Evolutionary conservation across 1,140 invertebrate genomes (phyloP).

Genomic region (Drosophila biarmipes): DNA sequence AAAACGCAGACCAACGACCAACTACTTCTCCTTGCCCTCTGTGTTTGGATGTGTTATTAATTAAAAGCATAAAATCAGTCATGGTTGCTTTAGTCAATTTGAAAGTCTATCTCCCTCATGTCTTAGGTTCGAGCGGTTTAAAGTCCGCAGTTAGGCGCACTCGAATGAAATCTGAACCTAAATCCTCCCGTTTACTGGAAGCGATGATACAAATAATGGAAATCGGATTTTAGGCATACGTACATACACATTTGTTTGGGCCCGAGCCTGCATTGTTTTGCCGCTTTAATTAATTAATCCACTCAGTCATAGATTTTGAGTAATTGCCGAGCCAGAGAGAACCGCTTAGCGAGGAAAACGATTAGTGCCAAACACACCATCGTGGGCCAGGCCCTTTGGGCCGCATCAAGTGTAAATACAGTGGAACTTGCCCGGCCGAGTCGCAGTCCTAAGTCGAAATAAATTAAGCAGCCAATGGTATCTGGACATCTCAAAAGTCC

Average conservation of each 20-base stretch:
- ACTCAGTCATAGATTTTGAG: constrained; percentile 42
- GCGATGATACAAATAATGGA: background rate
- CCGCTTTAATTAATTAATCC: constrained; percentile 45
- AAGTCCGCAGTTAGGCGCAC: background rate
- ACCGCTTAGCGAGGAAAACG: constrained; percentile 24
- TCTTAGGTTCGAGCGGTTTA: background rate
- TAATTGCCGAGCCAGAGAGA: constrained; percentile 22
- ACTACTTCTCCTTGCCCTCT: background rate
- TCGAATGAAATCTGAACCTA: background rate
- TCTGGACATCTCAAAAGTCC: background rate
- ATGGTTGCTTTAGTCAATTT: background rate
- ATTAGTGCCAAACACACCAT: constrained; percentile 22
- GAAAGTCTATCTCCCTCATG: background rate
- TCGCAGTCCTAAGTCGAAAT: background rate
- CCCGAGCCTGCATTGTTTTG: background rate
- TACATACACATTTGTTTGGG: background rate
- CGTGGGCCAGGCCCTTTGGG: background rate
- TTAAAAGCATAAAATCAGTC: constrained; percentile 25
- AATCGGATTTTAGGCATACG: background rate
- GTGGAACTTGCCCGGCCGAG: background rate
- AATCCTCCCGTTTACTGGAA: background rate
- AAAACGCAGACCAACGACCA: constrained; percentile 1
- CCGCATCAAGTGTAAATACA: background rate
- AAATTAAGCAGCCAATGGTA: background rate
- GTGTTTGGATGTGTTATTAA: constrained; percentile 5